phyloP scores from a whole-genome alignment of 2,113 vertebrate genomes.

The Rissa tridactyla region DNA sequence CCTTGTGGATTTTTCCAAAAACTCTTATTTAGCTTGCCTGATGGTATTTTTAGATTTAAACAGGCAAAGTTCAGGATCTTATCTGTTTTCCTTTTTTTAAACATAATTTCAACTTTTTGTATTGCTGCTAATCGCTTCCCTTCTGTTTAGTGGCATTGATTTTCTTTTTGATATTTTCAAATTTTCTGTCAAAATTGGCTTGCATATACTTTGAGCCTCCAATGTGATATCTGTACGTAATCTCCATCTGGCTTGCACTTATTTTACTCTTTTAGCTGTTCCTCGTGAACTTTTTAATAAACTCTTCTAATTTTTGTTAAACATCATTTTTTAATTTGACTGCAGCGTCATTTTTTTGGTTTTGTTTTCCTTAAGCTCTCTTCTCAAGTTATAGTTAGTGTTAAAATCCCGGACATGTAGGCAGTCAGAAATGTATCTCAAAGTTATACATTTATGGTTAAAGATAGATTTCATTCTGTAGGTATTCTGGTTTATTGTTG shows the following conservation, averaged over 20 bases:
- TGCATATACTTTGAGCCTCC: background rate
- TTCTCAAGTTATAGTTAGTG: background rate
- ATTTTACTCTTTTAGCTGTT: background rate
- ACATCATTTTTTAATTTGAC: background rate
- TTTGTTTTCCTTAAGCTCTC: background rate
- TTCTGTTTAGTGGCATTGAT: background rate
- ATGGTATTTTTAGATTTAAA: background rate
- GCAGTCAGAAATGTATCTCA: background rate
- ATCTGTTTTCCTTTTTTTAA: background rate
- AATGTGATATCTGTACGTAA: background rate
- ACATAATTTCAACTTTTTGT: background rate
- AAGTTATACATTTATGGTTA: background rate
- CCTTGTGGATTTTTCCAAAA: background rate
- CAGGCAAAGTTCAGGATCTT: background rate
- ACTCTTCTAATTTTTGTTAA: background rate
- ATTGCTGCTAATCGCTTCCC: background rate
- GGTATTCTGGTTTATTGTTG: background rate
- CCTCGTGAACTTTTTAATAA: background rate
- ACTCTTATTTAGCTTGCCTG: background rate
- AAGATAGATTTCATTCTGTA: background rate
- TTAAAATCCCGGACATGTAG: background rate
- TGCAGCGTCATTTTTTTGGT: background rate
- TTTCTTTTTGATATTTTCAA: background rate
- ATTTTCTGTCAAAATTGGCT: background rate
- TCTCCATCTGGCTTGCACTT: background rate